Conservation (phyloP, 2,113 vertebrate genomes). For the Spheniscus mendiculus region DNA sequence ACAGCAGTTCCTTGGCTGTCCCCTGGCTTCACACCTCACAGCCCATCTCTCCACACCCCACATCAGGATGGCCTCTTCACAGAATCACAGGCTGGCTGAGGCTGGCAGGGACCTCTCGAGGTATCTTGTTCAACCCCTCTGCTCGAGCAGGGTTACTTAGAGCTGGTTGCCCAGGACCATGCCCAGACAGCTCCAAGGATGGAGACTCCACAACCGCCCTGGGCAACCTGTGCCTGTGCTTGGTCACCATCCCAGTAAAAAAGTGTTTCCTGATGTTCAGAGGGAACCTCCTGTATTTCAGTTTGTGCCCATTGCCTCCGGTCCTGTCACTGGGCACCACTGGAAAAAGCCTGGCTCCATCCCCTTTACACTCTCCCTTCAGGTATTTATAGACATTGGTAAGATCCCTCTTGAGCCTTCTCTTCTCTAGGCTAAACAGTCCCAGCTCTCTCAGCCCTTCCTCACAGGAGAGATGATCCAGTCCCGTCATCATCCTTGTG, state of each 20-base stretch:
- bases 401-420: neutral
- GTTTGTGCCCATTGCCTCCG: neutral
- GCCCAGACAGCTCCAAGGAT: neutral
- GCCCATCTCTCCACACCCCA: neutral
- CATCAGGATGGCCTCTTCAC: neutral
- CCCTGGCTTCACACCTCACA: neutral
- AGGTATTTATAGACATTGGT: neutral
- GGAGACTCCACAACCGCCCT: neutral
- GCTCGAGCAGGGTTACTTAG: neutral
- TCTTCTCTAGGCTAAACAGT: neutral
- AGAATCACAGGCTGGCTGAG: neutral
- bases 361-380: neutral
- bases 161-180: neutral
- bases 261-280: neutral
- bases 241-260: neutral
- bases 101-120: neutral
- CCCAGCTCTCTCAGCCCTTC: neutral
- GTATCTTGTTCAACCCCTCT: neutral
- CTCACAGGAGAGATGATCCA: neutral
- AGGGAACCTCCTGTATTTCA: neutral
- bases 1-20: neutral
- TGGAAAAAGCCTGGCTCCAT: neutral
- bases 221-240: neutral
- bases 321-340: neutral
- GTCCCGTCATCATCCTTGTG: neutral